Evolutionary conservation across 2,888 invertebrate genomes (phyloP), one percentile per base, ranked within the genome.

Genomic region (Trichogramma evanescens): DNA sequence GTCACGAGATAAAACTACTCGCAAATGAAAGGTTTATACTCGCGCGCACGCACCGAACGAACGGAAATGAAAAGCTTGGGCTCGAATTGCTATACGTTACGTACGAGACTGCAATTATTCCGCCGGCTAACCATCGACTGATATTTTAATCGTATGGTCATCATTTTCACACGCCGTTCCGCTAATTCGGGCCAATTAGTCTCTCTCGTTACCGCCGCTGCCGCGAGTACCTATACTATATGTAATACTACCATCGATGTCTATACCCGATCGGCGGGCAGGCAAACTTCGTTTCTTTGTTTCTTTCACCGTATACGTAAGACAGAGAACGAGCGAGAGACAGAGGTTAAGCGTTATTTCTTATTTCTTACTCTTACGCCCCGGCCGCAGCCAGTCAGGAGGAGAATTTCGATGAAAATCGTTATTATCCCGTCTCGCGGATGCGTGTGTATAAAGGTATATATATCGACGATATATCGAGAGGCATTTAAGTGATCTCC

Each of bases 101-200:
- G 43, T 44, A 45, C 58, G 53, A 26, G 26, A 50, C 10, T 42
- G 45, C 6, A 43, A 26, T 6, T 10, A 4, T 9, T n/a, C 10
- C 46, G 45, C 6, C 45, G 26, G 38, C 6, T 6, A 43, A 1
- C 10, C 5, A 39, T 56, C 58, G 59, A 64, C 60, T 63, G 57
- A 64, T 62, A 62, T 62, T 64, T 69, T 69, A 70, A 70, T 71
- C 70, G 68, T 66, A 67, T 68, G 71, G 70, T 68, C 72, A 70
- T 72, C 70, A 68, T 70, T 71, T 72, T 70, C 70, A 67, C 72
- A 69, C 70, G 70, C 53, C 62, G 67, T 67, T 67, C 67, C 68
- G 68, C 70, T 72, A 71, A 62, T 66, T 66, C 65, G 66, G 59
- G 66, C 66, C 71, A 72, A 72, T 72, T 70, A 26, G 26, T 26